phyloP scores from a whole-genome alignment of 2,888 invertebrate genomes.

The Tinea pellionella region DNA sequence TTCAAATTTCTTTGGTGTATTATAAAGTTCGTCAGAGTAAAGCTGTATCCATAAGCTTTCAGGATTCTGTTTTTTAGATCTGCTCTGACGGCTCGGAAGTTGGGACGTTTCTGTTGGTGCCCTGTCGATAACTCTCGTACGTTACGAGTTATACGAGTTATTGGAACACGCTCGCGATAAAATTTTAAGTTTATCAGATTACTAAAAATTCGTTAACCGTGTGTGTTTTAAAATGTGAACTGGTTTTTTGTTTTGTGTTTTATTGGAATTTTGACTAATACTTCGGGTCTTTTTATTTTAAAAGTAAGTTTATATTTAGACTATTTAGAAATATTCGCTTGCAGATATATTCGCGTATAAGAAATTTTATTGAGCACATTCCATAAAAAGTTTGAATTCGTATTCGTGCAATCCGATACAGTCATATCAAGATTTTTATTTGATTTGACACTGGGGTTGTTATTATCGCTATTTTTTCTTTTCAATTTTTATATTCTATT shows the following conservation, averaged over 20 bases:
- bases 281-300: not conserved
- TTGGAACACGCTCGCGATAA: not conserved
- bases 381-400: too few relatives aligned
- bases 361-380: too few relatives aligned
- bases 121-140: conserved; percentile 10
- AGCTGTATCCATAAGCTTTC: conserved; percentile 30
- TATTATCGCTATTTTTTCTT: too few relatives aligned
- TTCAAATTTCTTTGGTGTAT: conserved; percentile 9
- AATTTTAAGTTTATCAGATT: not conserved
- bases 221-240: conserved; percentile 20
- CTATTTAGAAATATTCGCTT: not conserved
- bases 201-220: conserved; percentile 23
- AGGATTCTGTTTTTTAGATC: conserved; percentile 65
- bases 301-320: not conserved
- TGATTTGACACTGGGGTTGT: too few relatives aligned
- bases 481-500: too few relatives aligned
- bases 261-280: not conserved
- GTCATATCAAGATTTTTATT: too few relatives aligned
- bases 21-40: not conserved
- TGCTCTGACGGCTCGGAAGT: conserved; percentile 41
- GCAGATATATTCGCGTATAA: too few relatives aligned
- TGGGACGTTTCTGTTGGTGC: conserved; percentile 40
- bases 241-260: conserved; percentile 2
- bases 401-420: too few relatives aligned
- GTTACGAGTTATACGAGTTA: not conserved